A percentile compares a stretch with the other conserved stretches of the same genome.
These are phyloP conservation scores for Dichetophora obliterata DNA, from an alignment of 2,888 invertebrate species.

Conservation along the genomic window DNA sequence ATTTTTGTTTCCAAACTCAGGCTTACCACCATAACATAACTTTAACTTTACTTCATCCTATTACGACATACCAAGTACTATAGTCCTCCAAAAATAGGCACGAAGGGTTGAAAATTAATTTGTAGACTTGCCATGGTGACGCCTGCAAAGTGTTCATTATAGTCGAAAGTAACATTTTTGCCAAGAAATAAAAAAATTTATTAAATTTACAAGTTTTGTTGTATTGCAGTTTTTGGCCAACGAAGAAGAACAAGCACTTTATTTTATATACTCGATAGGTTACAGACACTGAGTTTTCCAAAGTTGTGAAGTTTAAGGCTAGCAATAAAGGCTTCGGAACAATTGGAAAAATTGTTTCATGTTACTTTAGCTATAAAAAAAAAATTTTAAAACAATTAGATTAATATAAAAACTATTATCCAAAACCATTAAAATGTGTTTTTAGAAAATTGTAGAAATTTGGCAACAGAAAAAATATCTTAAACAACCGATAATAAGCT, in stretches of 20 bases:
- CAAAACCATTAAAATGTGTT: too few relatives aligned
- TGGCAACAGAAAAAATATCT: too few relatives aligned
- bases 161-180: background rate
- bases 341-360: too few relatives aligned
- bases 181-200: background rate
- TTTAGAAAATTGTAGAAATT: too few relatives aligned
- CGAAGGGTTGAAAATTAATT: slow-evolving; percentile 25
- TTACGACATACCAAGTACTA: background rate
- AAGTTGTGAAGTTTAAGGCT: too few relatives aligned
- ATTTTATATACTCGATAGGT: background rate
- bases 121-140: slow-evolving; percentile 21
- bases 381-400: too few relatives aligned
- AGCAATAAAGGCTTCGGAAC: too few relatives aligned
- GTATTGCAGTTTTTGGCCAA: background rate
- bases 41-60: background rate
- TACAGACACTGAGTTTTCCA: too few relatives aligned
- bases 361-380: too few relatives aligned
- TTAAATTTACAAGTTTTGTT: background rate
- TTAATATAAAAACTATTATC: too few relatives aligned
- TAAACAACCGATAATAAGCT: too few relatives aligned
- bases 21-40: background rate
- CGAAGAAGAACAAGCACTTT: background rate
- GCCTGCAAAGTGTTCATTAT: slow-evolving; percentile 25
- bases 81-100: background rate
- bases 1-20: slow-evolving; percentile 10